Percentiles rank a stretch among this genome's conserved stretches.
Evolutionary conservation across 2,113 vertebrate genomes (phyloP).

Genomic region (Rousettus leschenaultii): DNA sequence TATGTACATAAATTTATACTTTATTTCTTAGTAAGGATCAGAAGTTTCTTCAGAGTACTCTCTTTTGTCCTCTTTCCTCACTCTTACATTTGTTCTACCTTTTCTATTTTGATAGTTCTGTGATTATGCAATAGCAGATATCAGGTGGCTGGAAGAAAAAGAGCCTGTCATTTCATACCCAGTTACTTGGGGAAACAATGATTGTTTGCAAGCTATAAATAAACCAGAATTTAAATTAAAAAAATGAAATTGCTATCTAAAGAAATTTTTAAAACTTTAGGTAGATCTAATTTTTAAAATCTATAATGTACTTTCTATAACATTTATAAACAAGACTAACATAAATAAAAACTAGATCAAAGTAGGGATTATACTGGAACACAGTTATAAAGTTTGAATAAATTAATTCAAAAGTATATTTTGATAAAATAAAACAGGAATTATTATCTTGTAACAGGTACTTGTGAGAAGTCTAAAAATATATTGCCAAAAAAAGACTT

Average conservation of each 20-base stretch:
- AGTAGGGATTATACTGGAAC: not conserved
- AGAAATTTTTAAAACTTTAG: conserved; percentile 21
- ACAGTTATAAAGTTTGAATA: not conserved
- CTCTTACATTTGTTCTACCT: not conserved
- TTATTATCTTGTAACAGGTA: not conserved
- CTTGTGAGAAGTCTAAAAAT: not conserved
- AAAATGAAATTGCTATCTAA: not conserved
- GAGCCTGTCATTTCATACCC: not conserved
- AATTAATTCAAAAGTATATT: not conserved
- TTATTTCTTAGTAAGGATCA: not conserved
- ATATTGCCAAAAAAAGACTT: not conserved
- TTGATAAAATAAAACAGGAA: not conserved
- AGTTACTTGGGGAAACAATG: not conserved
- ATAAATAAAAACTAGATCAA: not conserved
- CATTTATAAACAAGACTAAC: not conserved
- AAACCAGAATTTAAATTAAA: conserved; percentile 36
- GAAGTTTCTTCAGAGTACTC: not conserved
- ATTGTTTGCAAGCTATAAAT: not conserved
- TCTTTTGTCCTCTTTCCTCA: not conserved
- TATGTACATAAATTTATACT: not conserved
- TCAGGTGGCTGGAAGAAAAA: not conserved
- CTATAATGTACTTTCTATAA: not conserved
- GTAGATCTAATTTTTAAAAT: not conserved
- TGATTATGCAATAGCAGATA: not conserved
- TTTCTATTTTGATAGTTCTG: conserved; percentile 17